Conservation (phyloP, 2,797 vertebrate genomes). For the Steatocranus sp. region DNA sequence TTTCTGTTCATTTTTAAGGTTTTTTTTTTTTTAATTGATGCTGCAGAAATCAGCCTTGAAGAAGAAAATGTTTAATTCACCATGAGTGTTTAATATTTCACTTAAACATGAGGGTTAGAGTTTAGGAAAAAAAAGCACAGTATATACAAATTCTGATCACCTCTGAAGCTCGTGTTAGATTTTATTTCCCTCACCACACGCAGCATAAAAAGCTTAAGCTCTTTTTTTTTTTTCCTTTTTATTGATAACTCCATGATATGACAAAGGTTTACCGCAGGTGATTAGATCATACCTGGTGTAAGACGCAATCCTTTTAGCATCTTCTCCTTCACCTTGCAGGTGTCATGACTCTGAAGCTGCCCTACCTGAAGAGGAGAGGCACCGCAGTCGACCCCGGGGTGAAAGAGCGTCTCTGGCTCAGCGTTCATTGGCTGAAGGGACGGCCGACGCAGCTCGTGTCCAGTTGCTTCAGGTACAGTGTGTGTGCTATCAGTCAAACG, state of each 20-base stretch:
- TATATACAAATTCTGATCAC: fast-evolving
- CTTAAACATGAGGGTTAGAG: background rate
- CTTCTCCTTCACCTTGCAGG: slow-evolving; percentile 51
- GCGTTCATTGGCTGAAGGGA: slow-evolving; percentile 84
- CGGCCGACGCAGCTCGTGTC: slow-evolving; percentile 81
- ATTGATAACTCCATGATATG: background rate
- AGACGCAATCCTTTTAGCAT: fast-evolving
- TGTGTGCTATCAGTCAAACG: fast-evolving
- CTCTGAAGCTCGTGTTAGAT: background rate
- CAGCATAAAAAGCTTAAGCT: background rate
- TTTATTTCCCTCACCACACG: background rate
- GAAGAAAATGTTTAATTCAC: background rate
- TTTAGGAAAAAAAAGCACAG: background rate
- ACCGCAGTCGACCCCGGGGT: slow-evolving; percentile 78
- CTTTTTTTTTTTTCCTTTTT: background rate
- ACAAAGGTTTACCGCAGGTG: fast-evolving
- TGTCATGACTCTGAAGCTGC: slow-evolving; percentile 86
- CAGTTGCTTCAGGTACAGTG: slow-evolving; percentile 86
- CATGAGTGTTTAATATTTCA: background rate
- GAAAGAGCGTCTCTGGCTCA: slow-evolving; percentile 93
- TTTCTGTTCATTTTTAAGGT: background rate
- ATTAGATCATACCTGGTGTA: background rate
- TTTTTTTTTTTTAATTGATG: background rate
- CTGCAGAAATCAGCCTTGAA: background rate
- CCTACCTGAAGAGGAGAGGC: slow-evolving; percentile 88